A percentile compares a stretch with the other conserved stretches of the same genome.
Conservation (phyloP, 2,113 vertebrate genomes). For the Nipponia nippon region DNA sequence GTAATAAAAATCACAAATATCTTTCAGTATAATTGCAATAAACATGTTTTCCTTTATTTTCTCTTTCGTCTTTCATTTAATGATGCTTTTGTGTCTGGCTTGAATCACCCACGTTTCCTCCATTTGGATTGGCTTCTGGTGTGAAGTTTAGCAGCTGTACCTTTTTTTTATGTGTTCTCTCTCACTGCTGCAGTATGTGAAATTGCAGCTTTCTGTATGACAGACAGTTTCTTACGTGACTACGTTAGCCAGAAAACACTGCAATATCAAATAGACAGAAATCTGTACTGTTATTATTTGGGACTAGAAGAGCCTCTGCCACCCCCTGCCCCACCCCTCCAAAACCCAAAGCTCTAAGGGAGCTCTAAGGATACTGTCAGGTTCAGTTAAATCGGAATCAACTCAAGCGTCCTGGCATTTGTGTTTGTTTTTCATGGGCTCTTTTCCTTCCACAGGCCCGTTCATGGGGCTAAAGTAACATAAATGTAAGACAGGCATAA, state of each 20-base stretch:
- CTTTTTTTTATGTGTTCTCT: constrained; percentile 4
- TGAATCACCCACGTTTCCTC: neutral
- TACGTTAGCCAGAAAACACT: neutral
- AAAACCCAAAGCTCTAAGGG: neutral
- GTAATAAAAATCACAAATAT: neutral
- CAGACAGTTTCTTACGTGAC: constrained; percentile 4
- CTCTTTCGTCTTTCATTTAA: neutral
- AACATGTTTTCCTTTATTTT: neutral
- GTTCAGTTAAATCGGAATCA: neutral
- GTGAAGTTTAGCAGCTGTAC: constrained; percentile 42
- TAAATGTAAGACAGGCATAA: neutral
- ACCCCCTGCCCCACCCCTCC: neutral
- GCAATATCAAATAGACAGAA: neutral
- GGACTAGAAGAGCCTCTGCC: neutral
- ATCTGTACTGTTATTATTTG: neutral
- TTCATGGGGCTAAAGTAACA: neutral
- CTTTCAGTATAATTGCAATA: neutral
- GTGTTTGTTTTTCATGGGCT: neutral
- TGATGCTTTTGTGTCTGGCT: neutral
- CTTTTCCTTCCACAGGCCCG: neutral
- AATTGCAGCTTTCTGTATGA: neutral
- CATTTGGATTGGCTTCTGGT: neutral
- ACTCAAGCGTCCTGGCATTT: neutral
- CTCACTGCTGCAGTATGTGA: constrained; percentile 14
- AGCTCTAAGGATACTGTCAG: neutral